phyloP scores from a whole-genome alignment of 2,888 invertebrate species.

The Drosophila nr. perissopoda region DNA sequence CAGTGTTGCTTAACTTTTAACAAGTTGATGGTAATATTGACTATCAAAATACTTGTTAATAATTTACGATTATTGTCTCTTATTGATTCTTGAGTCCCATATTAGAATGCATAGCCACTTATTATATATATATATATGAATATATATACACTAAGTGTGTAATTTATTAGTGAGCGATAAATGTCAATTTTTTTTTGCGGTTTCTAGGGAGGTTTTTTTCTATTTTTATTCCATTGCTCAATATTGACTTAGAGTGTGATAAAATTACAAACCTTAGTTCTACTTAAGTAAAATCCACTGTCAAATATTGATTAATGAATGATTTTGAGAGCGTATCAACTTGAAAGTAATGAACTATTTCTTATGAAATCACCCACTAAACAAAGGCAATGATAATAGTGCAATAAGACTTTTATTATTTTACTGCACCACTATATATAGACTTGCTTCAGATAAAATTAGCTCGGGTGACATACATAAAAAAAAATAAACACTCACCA shows the following conservation, averaged over 20 bases:
- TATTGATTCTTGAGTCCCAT: conserved; percentile 10
- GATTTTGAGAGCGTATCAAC: neutral
- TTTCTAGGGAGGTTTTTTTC: neutral
- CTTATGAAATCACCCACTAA: neutral
- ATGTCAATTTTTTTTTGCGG: neutral
- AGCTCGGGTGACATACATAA: neutral
- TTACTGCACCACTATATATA: neutral
- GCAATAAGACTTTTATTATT: neutral
- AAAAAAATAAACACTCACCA: neutral
- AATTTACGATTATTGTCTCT: conserved; percentile 24
- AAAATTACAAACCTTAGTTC: neutral
- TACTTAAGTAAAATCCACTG: neutral
- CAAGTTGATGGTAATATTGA: conserved; percentile 5
- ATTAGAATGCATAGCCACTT: neutral
- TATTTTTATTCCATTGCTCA: conserved; percentile 3
- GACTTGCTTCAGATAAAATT: conserved; percentile 9
- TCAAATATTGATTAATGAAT: conserved; percentile 19
- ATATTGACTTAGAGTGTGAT: neutral
- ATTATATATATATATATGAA: neutral
- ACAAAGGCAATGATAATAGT: neutral
- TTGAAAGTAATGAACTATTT: conserved; percentile 1
- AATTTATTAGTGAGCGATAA: neutral
- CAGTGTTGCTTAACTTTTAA: conserved; percentile 2
- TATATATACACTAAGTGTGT: neutral
- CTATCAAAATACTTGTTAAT: conserved; percentile 19